Conservation (phyloP, 2,797 vertebrate genomes). For the Poecilia velifera region DNA sequence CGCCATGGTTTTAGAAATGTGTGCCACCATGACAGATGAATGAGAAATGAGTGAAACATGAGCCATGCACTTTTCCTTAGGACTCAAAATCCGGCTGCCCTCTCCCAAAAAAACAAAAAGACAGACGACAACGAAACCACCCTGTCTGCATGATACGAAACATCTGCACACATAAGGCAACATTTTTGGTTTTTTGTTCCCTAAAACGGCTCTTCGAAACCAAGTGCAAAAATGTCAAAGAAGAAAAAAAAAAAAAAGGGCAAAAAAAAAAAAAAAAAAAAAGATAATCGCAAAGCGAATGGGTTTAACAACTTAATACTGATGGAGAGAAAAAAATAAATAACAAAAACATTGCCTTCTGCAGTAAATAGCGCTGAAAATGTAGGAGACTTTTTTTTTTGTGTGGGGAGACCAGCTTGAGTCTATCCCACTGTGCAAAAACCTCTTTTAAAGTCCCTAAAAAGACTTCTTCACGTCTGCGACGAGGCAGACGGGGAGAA, state of each 20-base stretch:
- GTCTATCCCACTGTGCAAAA: conserved; percentile 85
- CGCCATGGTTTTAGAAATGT: conserved; percentile 59
- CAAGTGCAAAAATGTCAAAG: conserved; percentile 72
- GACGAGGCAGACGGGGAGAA: conserved; percentile 69
- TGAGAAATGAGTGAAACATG: conserved; percentile 61
- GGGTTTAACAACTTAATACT: conserved; percentile 73
- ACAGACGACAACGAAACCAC: conserved; percentile 40
- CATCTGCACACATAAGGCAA: conserved; percentile 84
- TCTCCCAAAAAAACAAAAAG: conserved; percentile 24
- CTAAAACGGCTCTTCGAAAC: conserved; percentile 81
- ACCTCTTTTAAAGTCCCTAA: conserved; percentile 81
- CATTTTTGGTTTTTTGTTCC: conserved; percentile 86
- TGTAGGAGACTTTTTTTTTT: conserved; percentile 76
- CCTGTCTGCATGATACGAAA: conserved; percentile 74
- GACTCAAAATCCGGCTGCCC: conserved; percentile 23
- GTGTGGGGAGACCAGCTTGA: conserved; percentile 74
- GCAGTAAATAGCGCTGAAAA: conserved; percentile 81
- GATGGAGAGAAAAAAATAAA: conserved; percentile 73
- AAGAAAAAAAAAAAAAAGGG: conserved; percentile 12
- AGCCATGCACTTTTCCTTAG: conserved; percentile 70
- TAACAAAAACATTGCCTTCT: conserved; percentile 80
- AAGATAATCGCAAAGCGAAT: conserved; percentile 44
- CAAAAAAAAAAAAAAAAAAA: conserved; percentile 5
- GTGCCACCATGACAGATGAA: conserved; percentile 65
- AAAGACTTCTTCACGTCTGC: conserved; percentile 73